Base-by-base conservation (phyloP, 2,888 invertebrate genomes). In the Tetanocera ferruginea region DNA sequence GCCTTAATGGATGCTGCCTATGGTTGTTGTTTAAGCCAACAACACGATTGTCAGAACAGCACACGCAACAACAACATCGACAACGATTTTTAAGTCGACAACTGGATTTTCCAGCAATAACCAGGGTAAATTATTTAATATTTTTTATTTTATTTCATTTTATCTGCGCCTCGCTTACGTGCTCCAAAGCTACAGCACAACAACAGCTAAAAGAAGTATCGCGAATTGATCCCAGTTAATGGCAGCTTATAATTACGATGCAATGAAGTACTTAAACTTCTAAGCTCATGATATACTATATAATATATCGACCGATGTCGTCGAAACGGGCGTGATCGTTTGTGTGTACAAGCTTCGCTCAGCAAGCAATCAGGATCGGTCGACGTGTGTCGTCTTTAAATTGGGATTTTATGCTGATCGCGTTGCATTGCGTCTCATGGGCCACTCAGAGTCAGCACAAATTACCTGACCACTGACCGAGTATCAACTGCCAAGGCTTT, bases 51-150 rank as follows among this genome's bases (percentile, higher is more conserved):
- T 67, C 17, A 66, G 23, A 34, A 51, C 49, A 23, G 11, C 51
- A 11, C 19, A 43, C 49, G 34, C 57, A 28, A 57, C 62, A 62
- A 37, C 57, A 19, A 72, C 11, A 23, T 19, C 19, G 23, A 55
- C 28, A 86, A 85, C 88, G 86, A 86, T 87, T 87, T 85, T 86
- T 86, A 85, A 89, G 87, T 87, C 89, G 88, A 88, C 88, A 88
- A 88, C 88, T 88, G 89, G 88, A 88, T 88, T 88, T 89, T 88
- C 87, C 88, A 87, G 89, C 89, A 89, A 88, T 89, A 88, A 88
- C 89, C 88, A 88, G 88, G 89, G 89, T 88, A 89, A 89, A 89
- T 87, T 87, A 87, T 87, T 87, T 87, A 87, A 87, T 87, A 88
- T 87, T 87, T 87, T 72, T 60, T 19, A 3, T 14, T 43, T 43